Base-by-base conservation (phyloP, 2,113 vertebrate genomes). In the Tetrao urogallus region DNA sequence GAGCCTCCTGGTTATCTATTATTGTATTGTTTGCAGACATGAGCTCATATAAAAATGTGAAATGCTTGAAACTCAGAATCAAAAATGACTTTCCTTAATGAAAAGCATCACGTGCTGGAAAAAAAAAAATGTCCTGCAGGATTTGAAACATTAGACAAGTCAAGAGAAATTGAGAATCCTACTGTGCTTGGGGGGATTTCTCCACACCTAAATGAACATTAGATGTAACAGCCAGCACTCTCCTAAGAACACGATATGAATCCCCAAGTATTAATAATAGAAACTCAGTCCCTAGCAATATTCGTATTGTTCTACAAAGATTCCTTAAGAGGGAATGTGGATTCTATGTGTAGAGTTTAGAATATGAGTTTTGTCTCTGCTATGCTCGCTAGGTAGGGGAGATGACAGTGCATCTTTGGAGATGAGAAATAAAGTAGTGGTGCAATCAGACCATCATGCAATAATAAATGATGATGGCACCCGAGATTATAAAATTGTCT, bases 41-140 rank as follows among this genome's bases (percentile, higher is more conserved):
- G 79, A 83, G 64, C 60, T 90, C 47, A 4, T 71, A 50, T 42
- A 86, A 83, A 93, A 73, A 60, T 70, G 56, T 60, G 91, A 91
- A 92, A 73, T 84, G 54, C 54, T 87, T 43, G 52, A 83, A 50
- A 80, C 73, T 77, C 12, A 4, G 75, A 72, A 69, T 79, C 40
- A 87, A 82, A 89, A 95, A 92, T 85, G 92, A 61, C 71, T 89
- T 92, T 88, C 67, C 56, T 71, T 88, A 86, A 91, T 83, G 72
- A 95, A 95, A 95, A 82, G 79, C 45, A 74, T 92, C 36, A 40
- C 80, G 50, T 71, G 75, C 67, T 82, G 63, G 65, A 82, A 87
- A 12, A 48, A 50, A 84, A 84, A 7, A 91, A 36, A 70, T 38
- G 45, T 61, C 47, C 80, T 88, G 17, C 28, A 81, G 67, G 50